These are phyloP conservation scores for Drosophila paranaensis DNA, from an alignment of 2,888 invertebrate species.

Conservation along the genomic window DNA sequence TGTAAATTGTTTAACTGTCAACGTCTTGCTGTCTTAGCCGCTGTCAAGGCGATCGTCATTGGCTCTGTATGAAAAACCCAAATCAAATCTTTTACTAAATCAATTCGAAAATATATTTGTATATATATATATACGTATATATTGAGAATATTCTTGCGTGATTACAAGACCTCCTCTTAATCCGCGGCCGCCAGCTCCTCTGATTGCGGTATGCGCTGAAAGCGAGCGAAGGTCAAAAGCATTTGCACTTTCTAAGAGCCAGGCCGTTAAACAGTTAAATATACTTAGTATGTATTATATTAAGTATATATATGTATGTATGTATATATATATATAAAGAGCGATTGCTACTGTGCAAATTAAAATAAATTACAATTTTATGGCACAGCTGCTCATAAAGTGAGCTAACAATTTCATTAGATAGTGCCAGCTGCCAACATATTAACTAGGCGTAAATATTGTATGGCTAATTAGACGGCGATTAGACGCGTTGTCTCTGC, in stretches of 20 bases:
- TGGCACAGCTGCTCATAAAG: constrained; percentile 72
- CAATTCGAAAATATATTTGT: constrained; percentile 7
- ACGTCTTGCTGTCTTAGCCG: constrained; percentile 54
- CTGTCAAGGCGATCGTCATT: constrained; percentile 54
- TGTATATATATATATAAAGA: constrained; percentile 8
- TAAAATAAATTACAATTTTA: constrained; percentile 73
- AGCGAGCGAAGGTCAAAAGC: constrained; percentile 24
- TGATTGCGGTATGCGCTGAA: neutral
- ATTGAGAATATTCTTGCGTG: constrained; percentile 16
- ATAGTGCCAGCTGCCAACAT: constrained; percentile 31
- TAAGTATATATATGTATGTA: constrained; percentile 14
- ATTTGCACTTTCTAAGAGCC: constrained; percentile 37
- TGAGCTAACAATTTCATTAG: constrained; percentile 73
- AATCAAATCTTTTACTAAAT: constrained; percentile 17
- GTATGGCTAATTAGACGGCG: constrained; percentile 26
- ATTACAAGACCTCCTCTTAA: constrained; percentile 23
- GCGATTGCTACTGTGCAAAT: constrained; percentile 52
- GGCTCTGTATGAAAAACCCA: constrained; percentile 17
- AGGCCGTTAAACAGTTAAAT: constrained; percentile 21
- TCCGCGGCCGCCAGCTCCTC: neutral
- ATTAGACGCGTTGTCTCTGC: constrained; percentile 21
- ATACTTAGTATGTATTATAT: constrained; percentile 20
- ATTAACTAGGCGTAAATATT: constrained; percentile 54
- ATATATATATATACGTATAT: neutral
- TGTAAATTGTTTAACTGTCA: constrained; percentile 61